Conservation (phyloP, 2,113 vertebrate species). For the Nerophis lumbriciformis region DNA sequence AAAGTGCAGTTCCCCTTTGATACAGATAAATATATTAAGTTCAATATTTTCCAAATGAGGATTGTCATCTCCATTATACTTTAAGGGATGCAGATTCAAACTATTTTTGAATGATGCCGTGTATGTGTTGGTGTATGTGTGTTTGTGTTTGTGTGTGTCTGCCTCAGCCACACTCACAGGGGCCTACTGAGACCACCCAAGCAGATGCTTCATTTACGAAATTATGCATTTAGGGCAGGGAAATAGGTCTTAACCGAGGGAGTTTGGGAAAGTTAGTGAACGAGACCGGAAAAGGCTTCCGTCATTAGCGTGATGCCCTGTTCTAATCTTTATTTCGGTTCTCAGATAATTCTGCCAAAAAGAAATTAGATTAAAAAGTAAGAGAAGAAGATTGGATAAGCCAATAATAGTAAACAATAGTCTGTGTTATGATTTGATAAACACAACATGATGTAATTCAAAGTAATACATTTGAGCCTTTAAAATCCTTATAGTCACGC, state of each 20-base stretch:
- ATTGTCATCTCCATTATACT: neutral
- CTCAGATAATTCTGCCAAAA: slow-evolving; percentile 15
- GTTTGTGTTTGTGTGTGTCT: slow-evolving; percentile 24
- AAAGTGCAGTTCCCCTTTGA: too few species aligned
- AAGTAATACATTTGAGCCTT: too few species aligned
- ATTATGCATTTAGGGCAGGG: slow-evolving; percentile 66
- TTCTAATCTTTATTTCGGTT: slow-evolving; percentile 17
- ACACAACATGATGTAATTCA: too few species aligned
- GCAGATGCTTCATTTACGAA: slow-evolving; percentile 63
- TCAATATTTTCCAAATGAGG: slow-evolving; percentile 1
- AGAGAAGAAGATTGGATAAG: neutral
- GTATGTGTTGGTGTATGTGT: slow-evolving; percentile 17
- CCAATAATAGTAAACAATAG: neutral
- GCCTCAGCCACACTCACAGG: slow-evolving; percentile 26
- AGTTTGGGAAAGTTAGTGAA: slow-evolving; percentile 42
- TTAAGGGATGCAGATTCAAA: slow-evolving; percentile 25
- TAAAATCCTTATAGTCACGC: too few species aligned
- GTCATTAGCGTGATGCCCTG: slow-evolving; percentile 19
- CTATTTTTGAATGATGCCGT: slow-evolving; percentile 32
- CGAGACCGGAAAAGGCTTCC: slow-evolving; percentile 41
- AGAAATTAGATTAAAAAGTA: neutral
- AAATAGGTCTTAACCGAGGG: slow-evolving; percentile 56
- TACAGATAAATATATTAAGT: neutral
- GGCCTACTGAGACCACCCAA: slow-evolving; percentile 53
- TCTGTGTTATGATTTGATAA: too few species aligned